phyloP scores from a whole-genome alignment of 2,113 vertebrate genomes.

The zebrafish (Danio rerio) region GRCz12tu NC_133178.1:44874001-44874500 shows the following conservation, averaged over 20 bases:
- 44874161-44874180: not conserved
- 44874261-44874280: slow-evolving; percentile 3
- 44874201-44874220: not conserved
- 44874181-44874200: not conserved
- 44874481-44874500: slow-evolving; percentile 67
- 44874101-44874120: not conserved
- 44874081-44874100: not conserved
- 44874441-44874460: slow-evolving; percentile 52
- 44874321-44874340: not conserved
- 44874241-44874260: slow-evolving; percentile 32
- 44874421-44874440: slow-evolving; percentile 51
- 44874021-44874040: no score
- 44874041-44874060: no score
- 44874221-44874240: not conserved
- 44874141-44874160: not conserved
- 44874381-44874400: slow-evolving; percentile 39
- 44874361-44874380: slow-evolving; percentile 26
- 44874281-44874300: not conserved
- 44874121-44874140: not conserved
- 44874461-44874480: slow-evolving; percentile 62
- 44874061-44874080: no score
- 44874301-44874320: not conserved
- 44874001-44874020: no score
- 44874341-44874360: slow-evolving; percentile 9
- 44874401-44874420: slow-evolving; percentile 50